Base-by-base conservation (phyloP, 2,113 vertebrate genomes). In the Crocuta crocuta region DNA sequence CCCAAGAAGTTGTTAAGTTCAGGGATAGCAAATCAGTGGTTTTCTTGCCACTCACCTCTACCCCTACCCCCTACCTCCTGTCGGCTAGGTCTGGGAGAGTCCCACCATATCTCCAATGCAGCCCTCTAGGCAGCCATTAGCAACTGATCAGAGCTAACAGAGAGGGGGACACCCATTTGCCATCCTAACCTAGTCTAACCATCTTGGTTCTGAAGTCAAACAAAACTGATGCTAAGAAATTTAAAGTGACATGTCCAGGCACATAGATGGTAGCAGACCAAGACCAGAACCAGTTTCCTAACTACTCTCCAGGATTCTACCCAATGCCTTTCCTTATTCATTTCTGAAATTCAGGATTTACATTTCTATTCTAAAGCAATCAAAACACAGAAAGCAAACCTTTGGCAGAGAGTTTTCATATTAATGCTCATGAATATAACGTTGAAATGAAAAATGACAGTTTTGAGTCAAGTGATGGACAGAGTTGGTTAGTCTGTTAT, bases 311-410 rank as follows among this genome's bases (percentile, higher is more conserved):
- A 71, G 81, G 39, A 81, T 43, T 92, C 39, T 82, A 21, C 71
- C 28, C 48, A 89, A 24, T 45, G 16, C 4, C 76, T 35, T 12
- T 89, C 58, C 19, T 68, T 50, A 65, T 80, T 79, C 58, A 91
- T 90, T 94, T 94, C 80, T 95, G 48, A 96, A 96, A 97, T 91
- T 90, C 39, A 35, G 78, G 19, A 84, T 89, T 95, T 88, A 95
- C 92, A 94, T 97, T 96, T 81, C 70, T 39, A 95, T 81, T 94
- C 58, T 74, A 95, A 97, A 79, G 81, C 70, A 91, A 90, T 96
- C 90, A 94, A 95, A 96, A 89, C 71, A 90, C 39, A 88, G 70
- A 48, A 43, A 48, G 58, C 43, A 82, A 83, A 55, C 13, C 55
- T 90, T 58, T 96, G 92, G 95, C 95, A 95, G 94, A 53, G n/a